Percentiles rank a stretch among this genome's conserved stretches.
Conservation (phyloP, 2,888 invertebrate species). For the Tanytarsus gracilentus region DNA sequence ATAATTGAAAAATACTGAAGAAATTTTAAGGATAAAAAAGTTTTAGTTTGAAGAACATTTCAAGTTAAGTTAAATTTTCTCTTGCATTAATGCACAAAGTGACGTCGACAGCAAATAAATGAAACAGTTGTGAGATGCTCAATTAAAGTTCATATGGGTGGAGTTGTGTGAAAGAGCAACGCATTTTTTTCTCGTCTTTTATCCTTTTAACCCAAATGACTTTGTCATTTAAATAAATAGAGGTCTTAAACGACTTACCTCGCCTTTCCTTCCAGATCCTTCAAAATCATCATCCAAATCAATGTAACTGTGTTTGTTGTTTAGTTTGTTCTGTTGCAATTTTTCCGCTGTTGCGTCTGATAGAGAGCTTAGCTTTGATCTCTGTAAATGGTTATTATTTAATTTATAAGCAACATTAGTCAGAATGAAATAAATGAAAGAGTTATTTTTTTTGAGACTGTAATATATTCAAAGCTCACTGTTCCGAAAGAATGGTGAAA, state of each 20-base stretch:
- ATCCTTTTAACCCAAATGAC: background rate
- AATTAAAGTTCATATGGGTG: background rate
- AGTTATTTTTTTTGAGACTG: background rate
- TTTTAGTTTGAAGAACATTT: too few relatives aligned
- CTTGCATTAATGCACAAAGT: background rate
- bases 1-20: too few relatives aligned
- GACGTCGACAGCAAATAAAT: constrained; percentile 18
- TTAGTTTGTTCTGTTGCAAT: constrained; percentile 9
- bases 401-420: too few relatives aligned
- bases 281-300: constrained; percentile 72
- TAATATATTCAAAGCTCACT: too few relatives aligned
- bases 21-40: too few relatives aligned
- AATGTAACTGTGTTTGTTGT: constrained; percentile 53
- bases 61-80: too few relatives aligned
- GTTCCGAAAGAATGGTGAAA: too few relatives aligned
- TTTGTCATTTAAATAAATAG: background rate
- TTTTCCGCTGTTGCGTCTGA: constrained; percentile 21
- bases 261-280: constrained; percentile 57
- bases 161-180: background rate
- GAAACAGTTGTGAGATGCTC: background rate
- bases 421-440: background rate
- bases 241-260: constrained; percentile 48
- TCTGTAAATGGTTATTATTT: too few relatives aligned
- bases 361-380: constrained; percentile 7
- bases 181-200: constrained; percentile 1